These are phyloP conservation scores for Pyrrhia umbra DNA, from an alignment of 2,888 invertebrate genomes.

Conservation along the genomic window DNA sequence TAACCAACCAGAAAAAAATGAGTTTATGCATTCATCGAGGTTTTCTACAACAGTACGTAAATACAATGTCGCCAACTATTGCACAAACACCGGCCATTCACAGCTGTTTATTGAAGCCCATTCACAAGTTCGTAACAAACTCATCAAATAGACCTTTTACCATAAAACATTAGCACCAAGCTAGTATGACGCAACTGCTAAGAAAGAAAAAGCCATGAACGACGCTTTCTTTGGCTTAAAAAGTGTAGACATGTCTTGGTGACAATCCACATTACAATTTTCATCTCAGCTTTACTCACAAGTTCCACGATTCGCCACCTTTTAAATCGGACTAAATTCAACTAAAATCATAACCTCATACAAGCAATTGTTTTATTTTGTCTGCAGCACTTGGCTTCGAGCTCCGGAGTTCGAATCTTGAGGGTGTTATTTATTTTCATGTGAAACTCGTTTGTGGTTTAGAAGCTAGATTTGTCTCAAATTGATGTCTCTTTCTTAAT, in stretches of 20 bases:
- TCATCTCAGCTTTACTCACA: too few relatives aligned
- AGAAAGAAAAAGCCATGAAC: not conserved
- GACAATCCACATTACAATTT: too few relatives aligned
- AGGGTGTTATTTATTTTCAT: too few relatives aligned
- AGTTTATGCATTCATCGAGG: not conserved
- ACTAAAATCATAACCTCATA: too few relatives aligned
- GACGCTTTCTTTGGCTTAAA: conserved; percentile 18
- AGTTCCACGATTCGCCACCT: too few relatives aligned
- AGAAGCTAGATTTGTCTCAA: too few relatives aligned
- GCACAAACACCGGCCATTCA: conserved; percentile 34
- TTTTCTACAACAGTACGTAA: not conserved
- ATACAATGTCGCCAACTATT: conserved; percentile 9
- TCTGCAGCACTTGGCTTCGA: too few relatives aligned
- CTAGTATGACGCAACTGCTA: conserved; percentile 20
- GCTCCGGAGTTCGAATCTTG: too few relatives aligned
- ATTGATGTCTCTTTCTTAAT: too few relatives aligned
- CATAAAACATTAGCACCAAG: conserved; percentile 4
- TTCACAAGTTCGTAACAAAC: conserved; percentile 13
- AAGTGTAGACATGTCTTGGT: not conserved
- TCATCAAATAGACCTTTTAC: conserved; percentile 1
- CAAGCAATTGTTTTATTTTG: too few relatives aligned
- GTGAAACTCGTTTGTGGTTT: too few relatives aligned
- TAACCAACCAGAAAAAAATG: not conserved
- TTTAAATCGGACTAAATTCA: too few relatives aligned
- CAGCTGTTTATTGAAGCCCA: conserved; percentile 12